Base-by-base conservation (phyloP, 2,113 vertebrate species). In the Ariopsis seemanni region DNA sequence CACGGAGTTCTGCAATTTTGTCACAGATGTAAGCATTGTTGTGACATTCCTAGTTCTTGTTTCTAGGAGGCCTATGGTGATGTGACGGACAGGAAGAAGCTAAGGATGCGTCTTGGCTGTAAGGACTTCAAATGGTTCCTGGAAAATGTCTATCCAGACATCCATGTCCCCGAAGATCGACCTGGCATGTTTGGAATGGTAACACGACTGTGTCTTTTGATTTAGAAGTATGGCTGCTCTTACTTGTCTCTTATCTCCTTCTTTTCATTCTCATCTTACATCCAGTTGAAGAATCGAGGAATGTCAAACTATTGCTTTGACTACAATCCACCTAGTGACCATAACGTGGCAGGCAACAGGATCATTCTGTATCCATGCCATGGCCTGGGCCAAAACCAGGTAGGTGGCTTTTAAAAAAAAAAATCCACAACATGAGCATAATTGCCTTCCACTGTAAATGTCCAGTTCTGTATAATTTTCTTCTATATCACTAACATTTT, bases 331-430 rank as follows among this genome's bases (percentile, higher is more conserved):
- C 48, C 86, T 3, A 94, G 92, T 89, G 97, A 99, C 0, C 92
- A 96, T 86, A 88, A 92, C 0, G 8, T 96, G n/a, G 93, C 87
- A 0, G 98, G 97, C 67, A 92, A 96, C 27, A 94, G 94, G 83
- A 91, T 99, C 93, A 95, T 96, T 93, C 90, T 99, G 22, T 99
- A 99, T 88, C 89, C 82, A 0, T 99, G 98, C 91, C 98, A 99
- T 0, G 98, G 98, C 84, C 95, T 98, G 97, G 98, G 98, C 62
- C 97, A 99, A 94, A 99, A 99, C 94, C 98, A 99, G 97, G 98
- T 99, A 93, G 52, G 74, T 25, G 9, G 15, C 6, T 14, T 74
- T 71, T 53, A 20, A 34, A 78, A 0, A 60, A 78, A 0, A 60
- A 34, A 2, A 14, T 18, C 65, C 50, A 53, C 20, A 58, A 48